Base-by-base conservation (phyloP, 2,888 invertebrate species). In the Clunio marinus region DNA sequence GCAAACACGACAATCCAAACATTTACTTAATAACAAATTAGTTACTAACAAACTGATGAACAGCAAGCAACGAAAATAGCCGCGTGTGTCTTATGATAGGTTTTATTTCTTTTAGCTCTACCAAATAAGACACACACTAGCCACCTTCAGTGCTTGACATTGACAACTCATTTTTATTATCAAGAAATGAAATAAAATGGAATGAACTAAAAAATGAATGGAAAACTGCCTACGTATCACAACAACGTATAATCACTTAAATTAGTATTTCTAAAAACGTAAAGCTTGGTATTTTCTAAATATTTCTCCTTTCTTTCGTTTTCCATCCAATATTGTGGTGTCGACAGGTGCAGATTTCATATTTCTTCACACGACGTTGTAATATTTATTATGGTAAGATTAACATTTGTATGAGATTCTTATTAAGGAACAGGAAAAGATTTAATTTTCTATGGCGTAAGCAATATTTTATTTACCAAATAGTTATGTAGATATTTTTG, bases 71-170 rank as follows among this genome's bases (percentile, higher is more conserved):
- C 20, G 13, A 68, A 73, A 73, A 83, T 82, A 84, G 83, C 83
- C 83, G 84, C 83, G 83, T 83, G 83, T 83, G 83, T 84, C 84
- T 84, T 84, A 84, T 84, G 84, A 84, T 84, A 84, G 78, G 22
- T 28, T 76, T 75, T 76, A 73, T 73, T 58, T n/a, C n/a, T n/a
- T 72, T 75, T 78, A 75, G 78, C 81, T 80, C 83, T 84, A 84
- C 82, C 84, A 83, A 75, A 81, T 83, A 84, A 82, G 81, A 81
- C 83, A 82, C 79, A 83, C 83, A 81, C 80, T 77, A 79, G 77
- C 80, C 80, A 76, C 74, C 66, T 28, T 28, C 15, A 51, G 13
- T 46, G 63, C 41, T 63, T 27, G 2, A 27, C 8, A 4, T 4
- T n/a, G n/a, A n/a, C n/a, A n/a, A n/a, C n/a, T n/a, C n/a, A n/a